Base-by-base conservation (phyloP, 2,888 invertebrate genomes). In the Caenorhabditis drosophilae region DNA sequence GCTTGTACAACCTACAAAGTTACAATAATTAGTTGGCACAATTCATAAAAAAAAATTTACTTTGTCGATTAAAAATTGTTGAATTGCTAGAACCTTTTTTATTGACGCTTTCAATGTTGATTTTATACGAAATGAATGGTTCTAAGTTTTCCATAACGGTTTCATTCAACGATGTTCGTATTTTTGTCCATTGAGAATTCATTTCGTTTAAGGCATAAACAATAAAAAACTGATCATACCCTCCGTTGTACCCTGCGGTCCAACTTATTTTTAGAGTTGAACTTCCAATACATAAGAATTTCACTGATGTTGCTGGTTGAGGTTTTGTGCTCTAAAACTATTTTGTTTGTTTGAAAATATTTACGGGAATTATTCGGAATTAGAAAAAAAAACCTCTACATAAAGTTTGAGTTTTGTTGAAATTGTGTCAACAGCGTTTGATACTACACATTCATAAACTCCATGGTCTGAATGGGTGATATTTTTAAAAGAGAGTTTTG, bases 371-470 rank as follows among this genome's bases (percentile, higher is more conserved):
- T 35, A 25, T 36, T 9, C 7, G n/a, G 7, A 31, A 31, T 31
- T 9, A 31, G 12, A 31, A 31, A 9, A 12, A n/a, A 9, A 12
- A 52, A 79, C 79, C 62, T 79, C 69, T 2, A 80, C 79, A 18
- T 66, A 54, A 1, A 80, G 23, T 20, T 52, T 56, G 23, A 75
- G 45, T 18, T 69, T 58, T 6, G 73, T 56, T 1, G 58, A 57
- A 12, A 77, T 52, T 0, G 78, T 72, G 2, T 72, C 72, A 1
- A 81, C 72, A 1, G 77, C 57, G 48, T 80, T 81, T 16, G 69
- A 53, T 12, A 81, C 50, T 9, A 79, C 60, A 54, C 81, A 81
- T 42, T 77, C 67, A 52, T 81, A 81, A 1, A 69, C n/a, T 16
- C 81, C 81, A 56, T 79, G 75, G 56, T 81, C 77, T 7, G 50